Evolutionary conservation across 2,888 invertebrate genomes (phyloP), one percentile per base, ranked within the genome.

Genomic region (Phragmatobia fuliginosa): DNA sequence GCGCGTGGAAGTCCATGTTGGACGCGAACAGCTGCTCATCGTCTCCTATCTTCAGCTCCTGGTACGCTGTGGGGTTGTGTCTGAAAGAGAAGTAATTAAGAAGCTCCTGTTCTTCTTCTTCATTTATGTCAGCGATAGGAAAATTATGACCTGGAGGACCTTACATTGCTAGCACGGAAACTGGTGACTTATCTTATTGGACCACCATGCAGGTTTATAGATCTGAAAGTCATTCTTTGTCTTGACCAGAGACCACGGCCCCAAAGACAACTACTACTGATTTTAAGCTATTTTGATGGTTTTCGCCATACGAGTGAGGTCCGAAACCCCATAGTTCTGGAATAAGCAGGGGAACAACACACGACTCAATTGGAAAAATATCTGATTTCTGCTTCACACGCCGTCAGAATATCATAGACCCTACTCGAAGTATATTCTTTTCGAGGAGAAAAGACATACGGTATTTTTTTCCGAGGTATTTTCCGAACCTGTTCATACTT

Each of bases 21-120:
- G 96, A 96, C 1, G 95, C 93, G 82, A 92, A 87, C 49, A 97
- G 88, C 0, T 91, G 87, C 78, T 94, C 94, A 76, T 96, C 96
- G 71, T 96, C 96, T 1, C 90, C 93, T 11, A 96, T 85, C 71
- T 78, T 80, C 74, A 96, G 85, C 66, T 91, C 91, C 70, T 96
- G 94, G 73, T 90, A 90, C n/a, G 89, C 90, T 6, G 94, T 90
- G 0, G 96, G 96, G 87, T 96, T 96, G 84, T 96, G 92, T 76
- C 96, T 96, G 89, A 0, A 79, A 83, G 25, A 31, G n/a, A 14
- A 28, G 2, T 21, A 7, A 18, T 41, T 41, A 41, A 18, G n/a
- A 41, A 18, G 18, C 45, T 41, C 18, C 18, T 41, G 5, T 41
- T 41, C 41, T 18, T 5, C 16, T 4, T 41, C 14, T 41, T 41